Evolutionary conservation across 2,797 vertebrate genomes (phyloP), one percentile per base, ranked within the genome.

Genomic region (Aplochiton taeniatus): DNA sequence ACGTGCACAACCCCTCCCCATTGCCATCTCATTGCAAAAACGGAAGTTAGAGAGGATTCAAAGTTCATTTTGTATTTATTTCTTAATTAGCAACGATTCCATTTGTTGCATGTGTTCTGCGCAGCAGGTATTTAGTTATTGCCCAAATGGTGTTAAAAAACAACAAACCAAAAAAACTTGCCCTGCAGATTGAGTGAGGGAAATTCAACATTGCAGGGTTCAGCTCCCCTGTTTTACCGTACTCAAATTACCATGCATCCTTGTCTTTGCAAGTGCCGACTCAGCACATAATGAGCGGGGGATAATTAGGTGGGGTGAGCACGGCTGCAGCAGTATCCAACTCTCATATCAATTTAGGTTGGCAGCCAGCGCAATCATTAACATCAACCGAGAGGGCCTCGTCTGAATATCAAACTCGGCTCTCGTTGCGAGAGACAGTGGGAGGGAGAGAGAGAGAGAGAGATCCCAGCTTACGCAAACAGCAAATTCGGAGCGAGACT

Each of bases 271-370:
- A 46, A 60, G 66, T 48, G 63, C 62, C 63, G 64, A 73, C 67
- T 18, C 52, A 60, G 65, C 12, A 52, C 50, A 53, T 58, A 63
- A 68, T 61, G 41, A 44, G 43, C 19, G 31, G 70, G 54, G 48
- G 42, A 41, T 8, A 18, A 31, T 45, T 63, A 31, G 71, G 52
- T 48, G 75, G 59, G 58, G 55, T 8, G 47, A 8, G 51, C 55
- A 58, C 5, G 68, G 66, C 70, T 69, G 61, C 77, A 61, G 67
- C 46, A n/a, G 20, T 18, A 65, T 18, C 8, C 47, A 18, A 64
- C 31, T 53, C 46, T 48, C 63, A 57, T 44, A 14, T 65, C 49
- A 19, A 10, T 12, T 1, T 31, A 54, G 60, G 56, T 59, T 70
- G 48, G 41, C 64, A 58, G 66, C 47, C 56, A 45, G n/a, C 17